A percentile compares a stretch with the other conserved stretches of the same genome.
Evolutionary conservation across 92 coral and sea anemone species (phyloP).

Genomic region (Metridium senile): DNA sequence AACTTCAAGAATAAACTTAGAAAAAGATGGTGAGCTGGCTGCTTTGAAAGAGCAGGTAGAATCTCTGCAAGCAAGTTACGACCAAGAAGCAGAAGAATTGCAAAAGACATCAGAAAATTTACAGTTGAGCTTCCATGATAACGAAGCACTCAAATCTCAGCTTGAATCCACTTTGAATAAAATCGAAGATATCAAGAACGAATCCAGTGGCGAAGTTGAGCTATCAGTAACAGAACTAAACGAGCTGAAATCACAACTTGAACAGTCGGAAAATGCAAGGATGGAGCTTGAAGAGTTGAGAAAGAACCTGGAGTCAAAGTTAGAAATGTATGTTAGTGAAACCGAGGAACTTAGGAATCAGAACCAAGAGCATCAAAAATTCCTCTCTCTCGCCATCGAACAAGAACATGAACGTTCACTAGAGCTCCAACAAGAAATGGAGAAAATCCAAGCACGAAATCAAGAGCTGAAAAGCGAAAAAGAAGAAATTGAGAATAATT

Average conservation of each 20-base stretch:
- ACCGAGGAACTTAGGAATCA: conserved; percentile 40
- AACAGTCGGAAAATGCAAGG: conserved; percentile 29
- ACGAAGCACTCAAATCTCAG: conserved; percentile 10
- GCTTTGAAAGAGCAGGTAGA: conserved; percentile 24
- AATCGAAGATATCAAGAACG: conserved; percentile 19
- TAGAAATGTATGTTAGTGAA: conserved; percentile 63
- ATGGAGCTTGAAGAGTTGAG: conserved; percentile 34
- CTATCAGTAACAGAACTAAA: conserved; percentile 25
- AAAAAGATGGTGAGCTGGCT: conserved; percentile 42
- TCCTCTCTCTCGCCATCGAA: conserved; percentile 25
- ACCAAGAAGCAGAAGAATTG: conserved; percentile 2
- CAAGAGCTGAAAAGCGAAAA: conserved; percentile 15
- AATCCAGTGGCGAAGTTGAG: conserved; percentile 8
- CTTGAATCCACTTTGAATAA: conserved; percentile 17
- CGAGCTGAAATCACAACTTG: conserved; percentile 38
- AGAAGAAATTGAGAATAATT: conserved; percentile 7
- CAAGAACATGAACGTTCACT: conserved; percentile 17
- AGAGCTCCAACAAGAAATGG: neutral
- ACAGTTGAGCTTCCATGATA: neutral
- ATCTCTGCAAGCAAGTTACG: conserved; percentile 14
- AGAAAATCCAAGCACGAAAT: neutral
- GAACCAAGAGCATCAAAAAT: conserved; percentile 13
- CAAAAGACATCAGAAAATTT: neutral
- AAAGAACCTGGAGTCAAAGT: conserved; percentile 63
- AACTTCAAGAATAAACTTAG: too few species aligned